Conservation (phyloP, 2,888 invertebrate species). For the Thereva nobilitata region DNA sequence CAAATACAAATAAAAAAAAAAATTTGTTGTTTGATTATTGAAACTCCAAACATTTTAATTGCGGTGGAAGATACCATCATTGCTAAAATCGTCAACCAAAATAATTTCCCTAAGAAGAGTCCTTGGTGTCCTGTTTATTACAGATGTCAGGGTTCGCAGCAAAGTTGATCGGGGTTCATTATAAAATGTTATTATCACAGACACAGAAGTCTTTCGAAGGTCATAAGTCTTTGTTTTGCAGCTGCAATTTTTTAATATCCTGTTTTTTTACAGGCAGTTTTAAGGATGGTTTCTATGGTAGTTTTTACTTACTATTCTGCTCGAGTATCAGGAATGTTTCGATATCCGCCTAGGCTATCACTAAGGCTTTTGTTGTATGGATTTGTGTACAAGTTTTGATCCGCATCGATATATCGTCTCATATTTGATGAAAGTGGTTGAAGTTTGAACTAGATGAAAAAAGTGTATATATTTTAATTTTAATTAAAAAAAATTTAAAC, state of each 20-base stretch:
- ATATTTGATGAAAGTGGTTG: too few species aligned
- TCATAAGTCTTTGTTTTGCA: slow-evolving; percentile 45
- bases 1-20: too few species aligned
- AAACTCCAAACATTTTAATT: too few species aligned
- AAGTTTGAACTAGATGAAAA: too few species aligned
- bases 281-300: neutral
- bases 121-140: slow-evolving; percentile 48
- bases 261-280: neutral
- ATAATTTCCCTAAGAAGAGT: slow-evolving; percentile 51
- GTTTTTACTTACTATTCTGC: slow-evolving; percentile 47
- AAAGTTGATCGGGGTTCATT: slow-evolving; percentile 53
- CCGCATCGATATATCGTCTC: too few species aligned
- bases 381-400: too few species aligned
- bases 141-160: slow-evolving; percentile 50
- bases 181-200: slow-evolving; percentile 51
- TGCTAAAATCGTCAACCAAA: slow-evolving; percentile 52
- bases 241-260: slow-evolving; percentile 42
- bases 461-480: too few species aligned
- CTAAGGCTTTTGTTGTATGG: slow-evolving; percentile 40
- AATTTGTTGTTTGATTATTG: too few species aligned
- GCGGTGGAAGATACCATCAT: slow-evolving; percentile 47
- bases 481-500: too few species aligned
- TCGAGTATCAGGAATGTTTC: slow-evolving; percentile 50
- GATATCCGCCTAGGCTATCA: slow-evolving; percentile 47
- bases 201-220: slow-evolving; percentile 43